Evolutionary conservation across 2,888 invertebrate genomes (phyloP).

Genomic region (Gryllus longicercus): DNA sequence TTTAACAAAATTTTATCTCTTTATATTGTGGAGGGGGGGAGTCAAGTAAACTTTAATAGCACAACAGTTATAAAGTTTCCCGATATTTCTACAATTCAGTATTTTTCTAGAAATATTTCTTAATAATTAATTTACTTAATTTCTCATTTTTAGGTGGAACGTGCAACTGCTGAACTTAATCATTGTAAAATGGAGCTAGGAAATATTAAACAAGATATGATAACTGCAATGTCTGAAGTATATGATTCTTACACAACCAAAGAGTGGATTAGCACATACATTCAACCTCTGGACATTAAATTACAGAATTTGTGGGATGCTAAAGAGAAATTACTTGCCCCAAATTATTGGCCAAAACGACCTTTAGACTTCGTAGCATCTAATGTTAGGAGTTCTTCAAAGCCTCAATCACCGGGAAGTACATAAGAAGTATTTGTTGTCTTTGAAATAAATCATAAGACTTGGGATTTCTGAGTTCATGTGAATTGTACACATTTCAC

Average conservation of each 20-base stretch:
- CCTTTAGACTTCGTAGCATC: slow-evolving; percentile 44
- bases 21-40: no score
- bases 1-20: no score
- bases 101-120: neutral
- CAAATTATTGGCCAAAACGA: slow-evolving; percentile 53
- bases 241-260: slow-evolving; percentile 49
- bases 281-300: slow-evolving; percentile 47
- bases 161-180: slow-evolving; percentile 48
- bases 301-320: slow-evolving; percentile 47
- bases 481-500: no score
- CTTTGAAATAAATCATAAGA: no score
- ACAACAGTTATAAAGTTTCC: no score
- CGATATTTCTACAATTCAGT: neutral
- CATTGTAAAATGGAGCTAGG: slow-evolving; percentile 48
- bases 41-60: no score
- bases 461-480: no score
- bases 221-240: slow-evolving; percentile 47
- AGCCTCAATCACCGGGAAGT: neutral
- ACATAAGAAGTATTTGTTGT: no score
- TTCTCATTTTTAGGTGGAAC: slow-evolving; percentile 45
- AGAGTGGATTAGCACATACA: slow-evolving; percentile 50
- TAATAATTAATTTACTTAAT: neutral
- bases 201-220: slow-evolving; percentile 48
- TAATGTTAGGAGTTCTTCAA: neutral
- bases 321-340: slow-evolving; percentile 49